Evolutionary conservation across 2,113 vertebrate species (phyloP).

Genomic region (Heterocephalus glaber): DNA sequence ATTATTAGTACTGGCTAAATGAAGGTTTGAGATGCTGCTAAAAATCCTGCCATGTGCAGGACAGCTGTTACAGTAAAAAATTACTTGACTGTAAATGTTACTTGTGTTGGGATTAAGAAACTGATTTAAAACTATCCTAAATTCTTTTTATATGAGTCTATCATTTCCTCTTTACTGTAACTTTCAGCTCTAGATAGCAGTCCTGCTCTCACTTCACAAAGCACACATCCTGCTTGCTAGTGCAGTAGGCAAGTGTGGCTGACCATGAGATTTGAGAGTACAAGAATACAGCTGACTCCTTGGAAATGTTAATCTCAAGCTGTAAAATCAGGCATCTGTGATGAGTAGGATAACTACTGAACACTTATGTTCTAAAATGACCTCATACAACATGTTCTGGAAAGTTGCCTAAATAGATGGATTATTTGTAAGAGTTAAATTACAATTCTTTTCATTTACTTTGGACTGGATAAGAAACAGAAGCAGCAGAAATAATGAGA

Average conservation of each 20-base stretch:
- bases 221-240: background rate
- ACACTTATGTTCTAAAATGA: slow-evolving; percentile 12
- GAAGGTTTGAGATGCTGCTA: background rate
- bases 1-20: background rate
- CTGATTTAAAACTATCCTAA: background rate
- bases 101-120: background rate
- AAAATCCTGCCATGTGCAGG: background rate
- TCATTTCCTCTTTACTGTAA: background rate
- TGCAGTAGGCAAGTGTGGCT: background rate
- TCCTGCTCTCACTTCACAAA: background rate
- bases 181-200: background rate
- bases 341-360: background rate
- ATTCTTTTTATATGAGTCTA: background rate
- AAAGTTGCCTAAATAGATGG: background rate
- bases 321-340: background rate
- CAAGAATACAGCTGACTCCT: background rate
- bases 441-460: background rate
- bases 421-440: background rate
- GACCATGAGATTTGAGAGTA: background rate
- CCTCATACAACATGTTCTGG: background rate
- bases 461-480: background rate
- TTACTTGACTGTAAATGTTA: background rate
- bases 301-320: background rate
- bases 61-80: background rate
- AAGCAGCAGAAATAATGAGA: slow-evolving; percentile 23